Percentiles rank a stretch among this genome's conserved stretches.
Conservation (phyloP, 2,797 vertebrate genomes). For the Scyliorhinus canicula region DNA sequence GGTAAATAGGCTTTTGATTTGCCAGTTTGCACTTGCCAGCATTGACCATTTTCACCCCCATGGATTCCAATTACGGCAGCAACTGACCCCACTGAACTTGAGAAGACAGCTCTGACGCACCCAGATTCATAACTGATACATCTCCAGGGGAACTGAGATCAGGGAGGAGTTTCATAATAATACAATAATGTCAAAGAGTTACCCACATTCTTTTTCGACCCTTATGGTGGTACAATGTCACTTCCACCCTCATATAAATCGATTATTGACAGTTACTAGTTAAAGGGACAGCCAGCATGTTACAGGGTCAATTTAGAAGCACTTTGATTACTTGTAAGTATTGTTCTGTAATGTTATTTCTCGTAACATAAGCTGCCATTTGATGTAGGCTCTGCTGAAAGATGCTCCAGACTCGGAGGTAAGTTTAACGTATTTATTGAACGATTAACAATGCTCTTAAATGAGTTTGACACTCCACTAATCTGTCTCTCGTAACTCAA, state of each 20-base stretch:
- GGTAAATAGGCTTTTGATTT: not conserved
- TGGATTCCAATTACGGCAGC: not conserved
- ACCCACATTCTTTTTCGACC: not conserved
- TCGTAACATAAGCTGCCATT: too few relatives aligned
- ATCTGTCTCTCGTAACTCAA: too few relatives aligned
- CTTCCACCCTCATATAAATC: not conserved
- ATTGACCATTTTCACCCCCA: not conserved
- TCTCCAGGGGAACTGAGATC: not conserved
- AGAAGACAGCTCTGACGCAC: not conserved
- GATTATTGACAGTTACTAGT: not conserved
- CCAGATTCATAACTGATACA: not conserved
- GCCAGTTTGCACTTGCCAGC: not conserved
- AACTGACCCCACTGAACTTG: not conserved
- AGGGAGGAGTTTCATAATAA: not conserved
- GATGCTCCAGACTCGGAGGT: too few relatives aligned
- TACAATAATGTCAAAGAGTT: not conserved
- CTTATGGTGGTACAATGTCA: not conserved
- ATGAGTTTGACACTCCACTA: too few relatives aligned
- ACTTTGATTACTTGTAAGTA: not conserved
- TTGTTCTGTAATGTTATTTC: too few relatives aligned
- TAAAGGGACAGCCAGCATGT: not conserved
- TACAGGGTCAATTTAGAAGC: not conserved
- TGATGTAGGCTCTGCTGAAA: too few relatives aligned
- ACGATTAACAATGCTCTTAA: too few relatives aligned
- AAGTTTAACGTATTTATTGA: too few relatives aligned